These are phyloP conservation scores for Eulemur rubriventer DNA, from an alignment of 2,797 vertebrate genomes.

Conservation along the genomic window DNA sequence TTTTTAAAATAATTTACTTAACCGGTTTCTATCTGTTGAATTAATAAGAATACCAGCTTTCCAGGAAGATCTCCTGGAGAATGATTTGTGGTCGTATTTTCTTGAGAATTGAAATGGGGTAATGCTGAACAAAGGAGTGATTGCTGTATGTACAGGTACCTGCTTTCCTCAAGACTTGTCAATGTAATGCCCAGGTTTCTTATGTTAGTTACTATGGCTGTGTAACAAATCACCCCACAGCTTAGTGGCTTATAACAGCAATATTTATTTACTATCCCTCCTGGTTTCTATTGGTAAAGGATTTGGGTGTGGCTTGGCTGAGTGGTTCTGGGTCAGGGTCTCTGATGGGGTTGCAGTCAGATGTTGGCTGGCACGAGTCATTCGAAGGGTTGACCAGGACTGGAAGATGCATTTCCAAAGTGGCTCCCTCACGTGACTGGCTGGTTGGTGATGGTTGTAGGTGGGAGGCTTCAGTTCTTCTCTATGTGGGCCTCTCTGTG, in stretches of 20 bases:
- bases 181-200: not conserved
- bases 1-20: slow-evolving; percentile 50
- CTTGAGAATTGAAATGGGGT: not conserved
- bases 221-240: not conserved
- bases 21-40: slow-evolving; percentile 30
- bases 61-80: slow-evolving; percentile 20
- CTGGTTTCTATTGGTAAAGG: not conserved
- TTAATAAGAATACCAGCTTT: slow-evolving; percentile 15
- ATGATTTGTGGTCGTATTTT: not conserved
- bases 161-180: not conserved
- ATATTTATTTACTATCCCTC: not conserved
- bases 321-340: not conserved
- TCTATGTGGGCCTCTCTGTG: not conserved
- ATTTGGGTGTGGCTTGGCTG: not conserved
- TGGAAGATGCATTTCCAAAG: not conserved
- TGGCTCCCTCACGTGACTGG: not conserved
- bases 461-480: not conserved
- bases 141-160: not conserved
- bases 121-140: not conserved
- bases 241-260: not conserved
- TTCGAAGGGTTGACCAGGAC: not conserved
- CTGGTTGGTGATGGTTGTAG: not conserved
- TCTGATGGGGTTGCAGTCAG: not conserved
- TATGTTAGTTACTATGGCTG: not conserved
- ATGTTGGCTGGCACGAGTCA: not conserved